phyloP scores from a whole-genome alignment of 2,113 vertebrate genomes.

The human (Homo sapiens) region GRCh38 chr14:28310001-28310500 shows the following conservation, averaged over 20 bases:
- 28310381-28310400: not conserved
- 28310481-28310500: not conserved
- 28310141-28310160: not conserved
- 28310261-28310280: not conserved
- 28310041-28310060: not conserved
- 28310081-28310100: not conserved
- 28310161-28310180: not conserved
- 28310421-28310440: not conserved
- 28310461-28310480: not conserved
- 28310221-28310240: not conserved
- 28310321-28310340: not conserved
- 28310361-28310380: not conserved
- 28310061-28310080: not conserved
- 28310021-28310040: not conserved
- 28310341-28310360: not conserved
- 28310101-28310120: not conserved
- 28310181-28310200: not conserved
- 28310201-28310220: not conserved
- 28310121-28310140: not conserved
- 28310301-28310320: not conserved
- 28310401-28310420: not conserved
- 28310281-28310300: not conserved
- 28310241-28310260: not conserved
- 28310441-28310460: not conserved
- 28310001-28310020: not conserved